phyloP scores from a whole-genome alignment of 2,888 invertebrate species.

The Drosophila fungiperda region DNA sequence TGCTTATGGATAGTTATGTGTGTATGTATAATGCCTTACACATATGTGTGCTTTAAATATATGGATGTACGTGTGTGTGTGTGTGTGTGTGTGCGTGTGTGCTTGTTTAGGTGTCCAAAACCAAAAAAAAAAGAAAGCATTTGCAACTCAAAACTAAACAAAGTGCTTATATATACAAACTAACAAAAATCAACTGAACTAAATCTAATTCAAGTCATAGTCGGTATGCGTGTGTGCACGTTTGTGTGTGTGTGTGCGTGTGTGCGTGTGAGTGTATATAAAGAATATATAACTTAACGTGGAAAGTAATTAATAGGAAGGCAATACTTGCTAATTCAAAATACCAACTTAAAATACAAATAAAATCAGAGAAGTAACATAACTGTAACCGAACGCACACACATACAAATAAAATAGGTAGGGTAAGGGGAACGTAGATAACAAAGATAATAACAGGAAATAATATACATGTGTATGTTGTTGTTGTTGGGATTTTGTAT shows the following conservation, averaged over 20 bases:
- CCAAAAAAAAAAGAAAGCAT: conserved; percentile 22
- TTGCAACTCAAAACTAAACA: conserved; percentile 26
- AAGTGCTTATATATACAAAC: conserved; percentile 21
- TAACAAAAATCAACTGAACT: conserved; percentile 24
- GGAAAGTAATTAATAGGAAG: conserved; percentile 62
- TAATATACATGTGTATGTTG: conserved; percentile 16
- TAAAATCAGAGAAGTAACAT: conserved; percentile 29
- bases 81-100: conserved; percentile 3
- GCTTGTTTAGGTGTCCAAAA: conserved; percentile 34
- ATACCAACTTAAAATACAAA: conserved; percentile 21
- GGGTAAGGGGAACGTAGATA: conserved; percentile 7
- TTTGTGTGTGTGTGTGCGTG: conserved; percentile 4
- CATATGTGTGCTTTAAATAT: not conserved
- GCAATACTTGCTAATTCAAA: conserved; percentile 71
- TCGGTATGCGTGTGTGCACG: conserved; percentile 8
- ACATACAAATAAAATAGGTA: conserved; percentile 13
- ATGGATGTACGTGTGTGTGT: not conserved
- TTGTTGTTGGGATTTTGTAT: conserved; percentile 1
- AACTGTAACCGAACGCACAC: conserved; percentile 24
- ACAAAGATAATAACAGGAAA: conserved; percentile 8
- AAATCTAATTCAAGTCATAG: conserved; percentile 36
- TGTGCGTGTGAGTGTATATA: conserved; percentile 21
- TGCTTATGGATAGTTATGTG: conserved; percentile 3
- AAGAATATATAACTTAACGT: conserved; percentile 11
- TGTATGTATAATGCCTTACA: not conserved